Evolutionary conservation across 35 echinoderm and acorn worm species (phyloP).

Genomic region (Strongylocentrotus purpuratus): DNA sequence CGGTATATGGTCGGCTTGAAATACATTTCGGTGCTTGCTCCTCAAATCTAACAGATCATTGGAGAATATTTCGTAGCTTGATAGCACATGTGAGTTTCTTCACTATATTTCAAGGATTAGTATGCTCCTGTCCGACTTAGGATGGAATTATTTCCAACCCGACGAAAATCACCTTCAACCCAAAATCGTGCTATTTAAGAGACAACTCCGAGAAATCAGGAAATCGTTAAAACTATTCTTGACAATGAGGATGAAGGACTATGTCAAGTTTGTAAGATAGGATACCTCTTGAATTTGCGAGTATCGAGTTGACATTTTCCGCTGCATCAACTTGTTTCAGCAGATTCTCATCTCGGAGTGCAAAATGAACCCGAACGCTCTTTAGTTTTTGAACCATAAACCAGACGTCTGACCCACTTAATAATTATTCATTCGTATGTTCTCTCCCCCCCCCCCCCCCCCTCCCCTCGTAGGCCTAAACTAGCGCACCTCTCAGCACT

Average conservation of each 20-base stretch:
- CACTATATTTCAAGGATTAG: not conserved
- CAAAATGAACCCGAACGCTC: not conserved
- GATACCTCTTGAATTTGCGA: not conserved
- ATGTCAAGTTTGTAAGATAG: not conserved
- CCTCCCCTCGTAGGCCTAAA: not conserved
- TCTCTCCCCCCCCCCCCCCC: not conserved
- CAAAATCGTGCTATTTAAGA: too few relatives aligned
- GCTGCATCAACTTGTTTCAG: constrained; percentile 9
- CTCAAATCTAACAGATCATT: not conserved
- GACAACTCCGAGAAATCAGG: too few relatives aligned
- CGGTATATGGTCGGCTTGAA: not conserved
- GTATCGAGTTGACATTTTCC: not conserved
- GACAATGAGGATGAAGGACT: not conserved
- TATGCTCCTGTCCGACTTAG: not conserved
- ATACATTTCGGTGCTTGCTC: not conserved
- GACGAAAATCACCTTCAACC: not conserved
- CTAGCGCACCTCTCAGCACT: not conserved
- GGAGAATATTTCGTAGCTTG: not conserved
- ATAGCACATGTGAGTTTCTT: not conserved
- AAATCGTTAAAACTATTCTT: not conserved
- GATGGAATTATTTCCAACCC: not conserved
- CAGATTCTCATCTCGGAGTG: not conserved
- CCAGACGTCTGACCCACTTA: not conserved
- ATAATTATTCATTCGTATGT: not conserved
- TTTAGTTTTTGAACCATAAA: not conserved